Percentiles rank a stretch among this genome's conserved stretches.
Evolutionary conservation across 2,113 vertebrate species (phyloP).

Genomic region (Leptobrachium ailaonicum): DNA sequence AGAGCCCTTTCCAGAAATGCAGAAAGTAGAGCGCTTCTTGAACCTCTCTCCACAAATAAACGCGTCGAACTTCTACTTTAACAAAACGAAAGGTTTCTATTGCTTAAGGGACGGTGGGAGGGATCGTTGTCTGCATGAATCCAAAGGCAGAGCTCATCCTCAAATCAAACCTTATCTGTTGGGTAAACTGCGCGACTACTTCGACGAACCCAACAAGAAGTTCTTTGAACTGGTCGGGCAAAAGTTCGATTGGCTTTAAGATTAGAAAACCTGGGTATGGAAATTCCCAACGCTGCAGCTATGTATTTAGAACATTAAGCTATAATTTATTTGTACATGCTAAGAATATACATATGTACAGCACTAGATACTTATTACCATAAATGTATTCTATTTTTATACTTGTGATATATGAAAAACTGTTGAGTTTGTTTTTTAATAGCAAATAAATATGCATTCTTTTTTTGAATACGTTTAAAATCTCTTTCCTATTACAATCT

Average conservation of each 20-base stretch:
- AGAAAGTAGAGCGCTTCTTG: constrained; percentile 88
- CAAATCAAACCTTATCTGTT: constrained; percentile 79
- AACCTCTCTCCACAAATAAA: constrained; percentile 86
- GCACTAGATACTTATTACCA: constrained; percentile 75
- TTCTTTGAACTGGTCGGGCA: constrained; percentile 91
- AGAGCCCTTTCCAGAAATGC: constrained; percentile 90
- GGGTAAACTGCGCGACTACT: constrained; percentile 84
- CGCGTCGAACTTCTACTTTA: constrained; percentile 94
- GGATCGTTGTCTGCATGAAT: constrained; percentile 90
- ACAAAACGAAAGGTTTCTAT: constrained; percentile 95
- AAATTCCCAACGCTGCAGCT: constrained; percentile 26
- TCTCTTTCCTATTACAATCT: no score
- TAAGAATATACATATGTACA: constrained; percentile 70
- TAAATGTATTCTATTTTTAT: constrained; percentile 91
- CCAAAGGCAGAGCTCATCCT: constrained; percentile 91
- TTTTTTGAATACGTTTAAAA: constrained; percentile 18
- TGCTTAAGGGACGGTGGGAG: constrained; percentile 86
- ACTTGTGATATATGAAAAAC: constrained; percentile 74
- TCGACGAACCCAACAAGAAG: constrained; percentile 89
- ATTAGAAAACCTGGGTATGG: constrained; percentile 49
- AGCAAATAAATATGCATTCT: constrained; percentile 67
- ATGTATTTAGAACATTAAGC: constrained; percentile 61
- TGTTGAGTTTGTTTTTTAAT: constrained; percentile 80
- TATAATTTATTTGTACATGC: constrained; percentile 77
- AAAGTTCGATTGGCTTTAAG: constrained; percentile 91